Percentiles rank a stretch among this genome's conserved stretches.
Conservation (phyloP, 2,113 vertebrate genomes). For the Miniopterus natalensis region DNA sequence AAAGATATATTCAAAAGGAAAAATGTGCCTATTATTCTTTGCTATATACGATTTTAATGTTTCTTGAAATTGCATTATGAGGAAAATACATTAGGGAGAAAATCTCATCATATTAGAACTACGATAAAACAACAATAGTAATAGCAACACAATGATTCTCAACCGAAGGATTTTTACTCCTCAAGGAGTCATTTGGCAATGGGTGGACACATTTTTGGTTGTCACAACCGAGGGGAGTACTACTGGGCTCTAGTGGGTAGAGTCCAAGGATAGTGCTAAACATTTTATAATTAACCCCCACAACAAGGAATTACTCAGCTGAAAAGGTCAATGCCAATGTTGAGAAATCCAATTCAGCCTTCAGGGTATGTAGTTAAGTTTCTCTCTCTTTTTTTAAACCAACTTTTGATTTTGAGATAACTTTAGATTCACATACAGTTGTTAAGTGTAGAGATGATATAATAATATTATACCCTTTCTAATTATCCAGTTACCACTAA, state of each 20-base stretch:
- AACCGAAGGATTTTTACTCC: not conserved
- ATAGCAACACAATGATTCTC: not conserved
- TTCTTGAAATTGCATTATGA: not conserved
- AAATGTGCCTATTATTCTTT: not conserved
- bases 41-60: not conserved
- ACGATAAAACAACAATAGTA: not conserved
- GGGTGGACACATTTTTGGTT: not conserved
- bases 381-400: not conserved
- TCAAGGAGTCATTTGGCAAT: not conserved
- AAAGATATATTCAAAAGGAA: not conserved
- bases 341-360: not conserved
- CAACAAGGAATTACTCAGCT: not conserved
- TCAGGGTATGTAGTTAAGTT: not conserved
- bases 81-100: not conserved
- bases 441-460: not conserved
- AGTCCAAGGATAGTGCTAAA: not conserved
- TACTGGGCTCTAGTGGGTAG: not conserved
- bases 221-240: not conserved
- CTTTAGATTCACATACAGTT: not conserved
- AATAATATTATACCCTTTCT: not conserved
- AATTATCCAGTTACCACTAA: not conserved
- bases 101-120: not conserved
- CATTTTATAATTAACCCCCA: not conserved
- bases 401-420: slow-evolving; percentile 5
- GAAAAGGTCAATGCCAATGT: not conserved